Percentiles rank a stretch among this genome's conserved stretches.
These are phyloP conservation scores for Bombycilla garrulus DNA, from an alignment of 2,113 vertebrate genomes.

Conservation along the genomic window DNA sequence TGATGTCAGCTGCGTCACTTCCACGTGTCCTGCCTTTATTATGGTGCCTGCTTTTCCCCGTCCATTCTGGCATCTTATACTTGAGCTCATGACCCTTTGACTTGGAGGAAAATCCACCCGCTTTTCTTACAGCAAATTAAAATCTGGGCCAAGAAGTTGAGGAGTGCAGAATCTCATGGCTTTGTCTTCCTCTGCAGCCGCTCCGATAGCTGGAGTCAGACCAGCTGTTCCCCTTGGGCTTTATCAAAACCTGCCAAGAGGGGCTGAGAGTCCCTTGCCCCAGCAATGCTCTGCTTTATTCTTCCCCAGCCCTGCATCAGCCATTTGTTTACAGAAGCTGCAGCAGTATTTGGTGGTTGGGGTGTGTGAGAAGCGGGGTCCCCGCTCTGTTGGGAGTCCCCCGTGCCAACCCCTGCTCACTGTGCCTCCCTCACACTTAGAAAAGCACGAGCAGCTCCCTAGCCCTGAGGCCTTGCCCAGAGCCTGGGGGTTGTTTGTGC, in stretches of 20 bases:
- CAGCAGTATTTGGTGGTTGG: neutral
- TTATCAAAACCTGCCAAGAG: neutral
- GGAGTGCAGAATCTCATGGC: neutral
- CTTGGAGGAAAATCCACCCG: neutral
- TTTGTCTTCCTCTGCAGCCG: neutral
- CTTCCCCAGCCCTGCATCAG: neutral
- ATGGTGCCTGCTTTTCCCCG: neutral
- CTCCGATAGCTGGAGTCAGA: neutral
- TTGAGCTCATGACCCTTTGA: accelerated
- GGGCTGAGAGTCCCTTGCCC: neutral
- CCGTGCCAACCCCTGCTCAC: accelerated
- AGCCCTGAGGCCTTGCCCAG: neutral
- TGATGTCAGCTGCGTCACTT: neutral
- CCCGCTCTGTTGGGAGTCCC: neutral
- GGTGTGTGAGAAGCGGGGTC: accelerated
- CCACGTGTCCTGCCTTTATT: neutral
- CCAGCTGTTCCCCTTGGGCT: neutral
- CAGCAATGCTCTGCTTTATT: neutral
- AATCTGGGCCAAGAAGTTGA: neutral
- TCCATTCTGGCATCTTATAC: neutral
- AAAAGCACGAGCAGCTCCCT: accelerated
- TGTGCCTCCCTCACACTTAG: neutral
- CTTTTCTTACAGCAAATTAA: neutral
- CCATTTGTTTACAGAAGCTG: neutral
- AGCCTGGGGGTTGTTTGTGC: neutral